Evolutionary conservation across 2,113 vertebrate species (phyloP), one percentile per base, ranked within the genome.

Genomic region (Xyliphius kryptos): DNA sequence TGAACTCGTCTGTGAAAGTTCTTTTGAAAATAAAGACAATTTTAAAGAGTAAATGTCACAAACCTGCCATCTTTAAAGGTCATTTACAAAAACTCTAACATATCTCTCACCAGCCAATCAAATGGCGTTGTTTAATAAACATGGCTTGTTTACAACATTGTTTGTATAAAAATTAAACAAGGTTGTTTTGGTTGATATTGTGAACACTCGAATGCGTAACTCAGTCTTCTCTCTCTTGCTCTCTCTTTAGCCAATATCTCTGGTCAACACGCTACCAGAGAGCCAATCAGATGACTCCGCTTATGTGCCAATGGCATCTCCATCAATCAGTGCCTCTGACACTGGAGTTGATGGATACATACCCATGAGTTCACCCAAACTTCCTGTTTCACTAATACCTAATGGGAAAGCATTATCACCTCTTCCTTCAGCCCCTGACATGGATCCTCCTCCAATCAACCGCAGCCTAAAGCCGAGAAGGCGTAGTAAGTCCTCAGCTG

Each of bases 401-500:
- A 68, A 79, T 0, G 58, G 72, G 63, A 84, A 69, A 37, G 70
- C 75, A 3, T 89, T 90, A 19, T 81, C 83, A 38, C 65, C 89
- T 57, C 62, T 80, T 5, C 81, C 83, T 59, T 83, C 85, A 0
- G 82, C 79, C 59, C 78, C 82, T 0, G 85, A 92, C 19, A 20
- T 92, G 67, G 86, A 89, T n/a, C 96, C 94, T 0, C 96, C 95
- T 6, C 96, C 96, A 0, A 89, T 99, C 64, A 91, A 98, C 71
- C 88, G 96, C 43, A 90, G 96, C 67, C 93, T 99, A 55, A 99
- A 99, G 69, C 96, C 96, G 55, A 89, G 89, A 0, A 89, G 88
- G 72, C 93, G 90, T 86, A 74, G 96, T 99, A 80, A 91, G 72
- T 20, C n/a, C n/a, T n/a, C n/a, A n/a, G n/a, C n/a, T n/a, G n/a